A percentile compares a stretch with the other conserved stretches of the same genome.
Conservation (phyloP, 2,797 vertebrate genomes). For the Trichosurus vulpecula region DNA sequence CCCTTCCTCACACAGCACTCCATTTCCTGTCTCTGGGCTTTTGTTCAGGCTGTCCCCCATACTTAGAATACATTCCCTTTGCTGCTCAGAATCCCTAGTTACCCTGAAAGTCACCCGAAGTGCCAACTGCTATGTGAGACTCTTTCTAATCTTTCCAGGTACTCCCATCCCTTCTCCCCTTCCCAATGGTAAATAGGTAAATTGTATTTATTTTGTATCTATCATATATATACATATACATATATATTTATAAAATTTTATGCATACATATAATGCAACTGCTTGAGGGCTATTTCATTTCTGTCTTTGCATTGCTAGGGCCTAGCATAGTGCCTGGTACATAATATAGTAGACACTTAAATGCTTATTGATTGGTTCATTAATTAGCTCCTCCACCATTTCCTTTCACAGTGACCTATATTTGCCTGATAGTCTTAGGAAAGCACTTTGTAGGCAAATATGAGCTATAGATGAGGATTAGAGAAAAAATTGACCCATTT, state of each 20-base stretch:
- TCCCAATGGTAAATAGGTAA: neutral
- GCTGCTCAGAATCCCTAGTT: neutral
- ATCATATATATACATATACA: neutral
- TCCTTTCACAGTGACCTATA: neutral
- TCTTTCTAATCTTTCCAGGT: neutral
- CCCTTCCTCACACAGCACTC: neutral
- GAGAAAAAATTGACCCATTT: conserved; percentile 51
- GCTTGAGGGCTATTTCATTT: neutral
- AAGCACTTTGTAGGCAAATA: neutral
- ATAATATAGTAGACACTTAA: neutral
- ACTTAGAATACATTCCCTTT: neutral
- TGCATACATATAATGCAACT: neutral
- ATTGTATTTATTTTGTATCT: neutral
- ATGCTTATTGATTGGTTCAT: neutral
- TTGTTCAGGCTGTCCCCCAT: neutral
- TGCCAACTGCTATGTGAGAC: neutral
- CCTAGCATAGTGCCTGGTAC: neutral
- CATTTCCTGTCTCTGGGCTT: neutral
- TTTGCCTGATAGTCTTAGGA: neutral
- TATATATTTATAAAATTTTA: no score
- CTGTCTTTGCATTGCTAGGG: neutral
- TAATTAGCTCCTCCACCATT: neutral
- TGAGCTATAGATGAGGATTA: neutral
- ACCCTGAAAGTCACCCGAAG: neutral
- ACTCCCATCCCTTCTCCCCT: neutral